These are phyloP conservation scores for Siphamia tubifer DNA, from an alignment of 2,113 vertebrate genomes.

Conservation along the genomic window DNA sequence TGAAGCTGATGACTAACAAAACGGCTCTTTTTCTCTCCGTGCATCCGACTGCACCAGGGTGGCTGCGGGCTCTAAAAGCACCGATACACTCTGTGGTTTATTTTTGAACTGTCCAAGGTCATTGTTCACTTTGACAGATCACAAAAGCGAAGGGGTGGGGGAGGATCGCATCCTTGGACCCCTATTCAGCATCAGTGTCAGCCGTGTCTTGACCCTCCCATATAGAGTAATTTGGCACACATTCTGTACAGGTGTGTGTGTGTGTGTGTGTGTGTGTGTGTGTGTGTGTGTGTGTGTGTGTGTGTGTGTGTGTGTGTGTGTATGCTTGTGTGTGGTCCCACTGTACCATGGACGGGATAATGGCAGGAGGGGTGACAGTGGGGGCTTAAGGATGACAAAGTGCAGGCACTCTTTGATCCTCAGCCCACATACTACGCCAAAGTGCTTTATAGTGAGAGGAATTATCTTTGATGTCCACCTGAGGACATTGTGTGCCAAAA, in stretches of 20 bases:
- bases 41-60: slow-evolving; percentile 56
- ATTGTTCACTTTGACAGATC: slow-evolving; percentile 61
- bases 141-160: slow-evolving; percentile 4
- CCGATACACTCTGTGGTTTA: slow-evolving; percentile 51
- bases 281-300: slow-evolving; percentile 35
- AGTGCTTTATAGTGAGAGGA: slow-evolving; percentile 38
- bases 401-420: slow-evolving; percentile 66
- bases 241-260: slow-evolving; percentile 26
- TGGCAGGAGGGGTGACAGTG: background rate
- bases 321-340: slow-evolving; percentile 61
- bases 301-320: slow-evolving; percentile 46
- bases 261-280: slow-evolving; percentile 39
- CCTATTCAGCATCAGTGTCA: slow-evolving; percentile 25
- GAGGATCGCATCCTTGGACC: slow-evolving; percentile 24
- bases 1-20: slow-evolving; percentile 74
- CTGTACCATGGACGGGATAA: slow-evolving; percentile 19
- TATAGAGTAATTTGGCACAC: slow-evolving; percentile 20
- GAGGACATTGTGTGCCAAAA: slow-evolving; percentile 35
- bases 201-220: slow-evolving; percentile 28
- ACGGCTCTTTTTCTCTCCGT: slow-evolving; percentile 65
- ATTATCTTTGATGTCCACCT: slow-evolving; percentile 63
- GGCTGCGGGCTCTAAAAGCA: slow-evolving; percentile 61
- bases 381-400: slow-evolving; percentile 59
- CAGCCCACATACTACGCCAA: slow-evolving; percentile 38
- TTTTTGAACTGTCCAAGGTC: slow-evolving; percentile 62